Base-by-base conservation (phyloP, 1,140 invertebrate genomes). In the Helicoverpa zea region DNA sequence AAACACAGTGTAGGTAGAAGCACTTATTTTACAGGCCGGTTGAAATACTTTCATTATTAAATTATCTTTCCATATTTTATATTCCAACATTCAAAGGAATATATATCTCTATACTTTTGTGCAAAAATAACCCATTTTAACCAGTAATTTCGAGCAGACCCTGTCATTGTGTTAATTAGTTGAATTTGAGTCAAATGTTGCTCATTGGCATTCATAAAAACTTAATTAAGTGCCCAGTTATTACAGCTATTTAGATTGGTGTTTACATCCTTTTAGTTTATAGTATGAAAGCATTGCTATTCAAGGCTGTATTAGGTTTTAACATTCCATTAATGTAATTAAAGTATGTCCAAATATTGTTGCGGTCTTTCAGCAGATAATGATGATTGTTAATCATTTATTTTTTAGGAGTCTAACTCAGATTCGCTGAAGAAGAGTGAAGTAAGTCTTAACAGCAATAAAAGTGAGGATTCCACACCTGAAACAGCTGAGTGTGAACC, bases 341-440 rank as follows among this genome's bases (percentile, higher is more conserved):
- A 3, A 52, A 49, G 11, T 75, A 47, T 75, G 4, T 81, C 47
- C 29, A 75, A 64, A 35, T 64, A 35, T 35, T 35, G 35, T 35
- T 35, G 7, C 3, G 3, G 35, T 35, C 35, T 35, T 5, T 35
- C 35, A 5, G 7, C 7, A 35, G 23, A 23, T 23, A 23, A 23
- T 23, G 23, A 23, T 23, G 23, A 23, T 23, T 23, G 23, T 35
- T 3, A 35, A 7, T 74, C 4, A 59, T 58, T 3, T 68, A 58
- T 61, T n/a, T 85, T 84, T 59, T 63, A 94, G 93, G 91, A 85
- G 80, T 91, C 91, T 49, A 94, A 91, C 64, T 89, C 88, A 58
- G 85, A 94, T 81, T 91, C 91, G 49, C 90, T 92, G 52, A 94
- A 93, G 81, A 89, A 92, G 81, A 94, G 90, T 88, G 90, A 92